Base-by-base conservation (phyloP, 2,888 invertebrate genomes). In the Gari tellinella region DNA sequence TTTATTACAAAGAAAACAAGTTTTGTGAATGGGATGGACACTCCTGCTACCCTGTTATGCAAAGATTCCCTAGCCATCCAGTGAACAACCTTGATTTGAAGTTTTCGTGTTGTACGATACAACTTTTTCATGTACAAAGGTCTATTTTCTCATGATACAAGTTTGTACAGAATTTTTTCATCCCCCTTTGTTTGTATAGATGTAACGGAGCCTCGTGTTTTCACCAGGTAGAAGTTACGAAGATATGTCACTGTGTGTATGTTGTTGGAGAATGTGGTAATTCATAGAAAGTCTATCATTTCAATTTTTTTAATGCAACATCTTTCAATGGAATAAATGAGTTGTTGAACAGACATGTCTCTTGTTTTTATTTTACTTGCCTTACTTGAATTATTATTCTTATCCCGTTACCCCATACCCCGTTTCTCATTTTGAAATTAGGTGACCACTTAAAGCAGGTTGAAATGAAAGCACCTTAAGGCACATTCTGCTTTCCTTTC, bases 261-360 rank as follows among this genome's bases (percentile, higher is more conserved):
- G 48, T 17, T 43, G 26, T 17, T n/a, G 43, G 43, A 43, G 43
- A 57, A 45, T 19, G 40, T 26, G n/a, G n/a, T 45, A 45, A 46
- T 45, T 64, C 64, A 64, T 55, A 45, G 56, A 45, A 64, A 55
- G 65, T 69, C 57, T 74, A 62, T 66, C 69, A 69, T 75, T 53
- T 61, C 51, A 63, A 51, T 68, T 53, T 52, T 52, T 55, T 62
- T 46, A 61, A 70, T 60, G 55, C 62, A 67, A 61, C 67, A 64
- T 69, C 65, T 69, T 57, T 58, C 31, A 66, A 52, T 66, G 69
- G 75, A 75, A 69, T 75, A 75, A 75, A 75, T 75, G 75, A 75
- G 46, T 75, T 75, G 75, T 69, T 75, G 75, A 75, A 75, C 64
- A 64, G 37, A 52, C 19, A 21, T 49, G 49, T 10, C 10, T 10